phyloP scores from a whole-genome alignment of 2,797 vertebrate genomes.

The Myripristis murdjan region DNA sequence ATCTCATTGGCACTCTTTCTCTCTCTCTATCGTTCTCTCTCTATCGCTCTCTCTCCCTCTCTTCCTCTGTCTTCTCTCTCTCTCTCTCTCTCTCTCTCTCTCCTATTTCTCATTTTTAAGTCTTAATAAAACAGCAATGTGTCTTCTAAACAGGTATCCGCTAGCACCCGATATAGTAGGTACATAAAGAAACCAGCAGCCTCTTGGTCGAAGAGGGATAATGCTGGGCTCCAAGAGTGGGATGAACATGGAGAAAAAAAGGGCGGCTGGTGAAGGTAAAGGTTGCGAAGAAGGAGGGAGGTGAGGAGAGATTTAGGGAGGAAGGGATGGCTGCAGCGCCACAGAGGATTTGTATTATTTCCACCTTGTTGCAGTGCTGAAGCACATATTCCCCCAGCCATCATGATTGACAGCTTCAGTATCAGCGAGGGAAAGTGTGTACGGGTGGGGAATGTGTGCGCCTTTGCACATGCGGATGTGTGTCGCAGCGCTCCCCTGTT shows the following conservation, averaged over 20 bases:
- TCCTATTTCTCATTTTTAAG: constrained; percentile 40
- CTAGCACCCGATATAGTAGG: constrained; percentile 40
- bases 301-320: constrained; percentile 16
- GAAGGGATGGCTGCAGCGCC: not conserved
- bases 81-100: too few relatives aligned
- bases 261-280: constrained; percentile 12
- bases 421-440: constrained; percentile 52
- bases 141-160: constrained; percentile 62
- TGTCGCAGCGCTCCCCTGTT: constrained; percentile 61
- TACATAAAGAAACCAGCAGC: constrained; percentile 51
- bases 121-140: constrained; percentile 51
- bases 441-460: constrained; percentile 22
- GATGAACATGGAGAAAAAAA: constrained; percentile 24
- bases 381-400: constrained; percentile 63
- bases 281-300: not conserved
- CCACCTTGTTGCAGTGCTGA: constrained; percentile 64
- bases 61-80: not conserved
- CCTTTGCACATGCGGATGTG: constrained; percentile 44
- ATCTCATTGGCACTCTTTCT: constrained; percentile 24
- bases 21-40: not conserved
- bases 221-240: constrained; percentile 26
- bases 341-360: constrained; percentile 68
- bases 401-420: constrained; percentile 79
- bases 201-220: constrained; percentile 61
- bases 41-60: not conserved